Conservation (phyloP, 2,888 invertebrate genomes). For the Drosophila bunnanda region DNA sequence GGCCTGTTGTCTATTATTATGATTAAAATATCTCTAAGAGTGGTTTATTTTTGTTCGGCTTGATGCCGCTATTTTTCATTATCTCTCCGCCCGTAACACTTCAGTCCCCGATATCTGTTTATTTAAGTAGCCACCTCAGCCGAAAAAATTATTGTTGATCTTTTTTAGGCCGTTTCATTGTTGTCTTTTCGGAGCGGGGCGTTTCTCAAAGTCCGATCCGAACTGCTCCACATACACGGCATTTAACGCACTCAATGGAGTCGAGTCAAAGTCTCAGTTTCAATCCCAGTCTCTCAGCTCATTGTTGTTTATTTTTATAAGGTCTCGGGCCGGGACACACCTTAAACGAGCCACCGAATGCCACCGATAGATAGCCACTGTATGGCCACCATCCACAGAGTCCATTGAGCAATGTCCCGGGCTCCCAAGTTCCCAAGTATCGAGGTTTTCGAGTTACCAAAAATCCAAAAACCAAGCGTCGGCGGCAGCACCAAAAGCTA, state of each 20-base stretch:
- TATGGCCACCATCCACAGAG: conserved; percentile 47
- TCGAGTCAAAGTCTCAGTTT: conserved; percentile 7
- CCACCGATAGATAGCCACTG: conserved; percentile 77
- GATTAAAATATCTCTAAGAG: conserved; percentile 76
- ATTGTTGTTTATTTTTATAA: conserved; percentile 71
- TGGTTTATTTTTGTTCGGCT: conserved; percentile 60
- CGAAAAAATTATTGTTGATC: conserved; percentile 61
- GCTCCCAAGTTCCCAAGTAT: conserved; percentile 17
- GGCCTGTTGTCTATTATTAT: conserved; percentile 76
- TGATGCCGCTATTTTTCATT: conserved; percentile 78
- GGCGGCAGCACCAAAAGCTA: conserved; percentile 57
- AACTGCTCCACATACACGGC: conserved; percentile 77
- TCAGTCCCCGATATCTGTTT: conserved; percentile 54
- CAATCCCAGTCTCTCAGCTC: conserved; percentile 30
- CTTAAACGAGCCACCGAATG: conserved; percentile 64
- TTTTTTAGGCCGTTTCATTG: conserved; percentile 71
- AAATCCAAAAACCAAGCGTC: conserved; percentile 11
- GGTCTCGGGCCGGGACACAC: conserved; percentile 68
- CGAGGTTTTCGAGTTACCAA: conserved; percentile 9
- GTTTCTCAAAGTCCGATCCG: conserved; percentile 63
- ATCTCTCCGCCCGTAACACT: conserved; percentile 36
- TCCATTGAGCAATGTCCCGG: conserved; percentile 40
- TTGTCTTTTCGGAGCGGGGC: conserved; percentile 69
- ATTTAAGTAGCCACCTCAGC: conserved; percentile 71
- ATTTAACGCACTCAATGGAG: conserved; percentile 70